A percentile compares a stretch with the other conserved stretches of the same genome.
Evolutionary conservation across 2,888 invertebrate species (phyloP).

Genomic region (Ormyrus pomaceus): DNA sequence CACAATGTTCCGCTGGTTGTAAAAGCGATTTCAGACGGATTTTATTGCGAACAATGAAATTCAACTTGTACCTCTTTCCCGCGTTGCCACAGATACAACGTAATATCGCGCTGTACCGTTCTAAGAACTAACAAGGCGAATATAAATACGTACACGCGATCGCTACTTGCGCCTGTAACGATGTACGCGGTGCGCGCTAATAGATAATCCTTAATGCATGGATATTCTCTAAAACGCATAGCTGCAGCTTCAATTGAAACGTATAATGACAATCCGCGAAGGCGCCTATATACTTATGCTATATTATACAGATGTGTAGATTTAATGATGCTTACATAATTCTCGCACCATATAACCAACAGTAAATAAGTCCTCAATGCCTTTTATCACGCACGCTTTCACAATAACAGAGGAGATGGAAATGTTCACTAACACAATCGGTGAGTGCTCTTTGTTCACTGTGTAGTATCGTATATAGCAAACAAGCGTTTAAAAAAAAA

Average conservation of each 20-base stretch:
- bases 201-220: conserved; percentile 36
- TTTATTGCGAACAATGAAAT: conserved; percentile 5
- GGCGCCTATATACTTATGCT: not conserved
- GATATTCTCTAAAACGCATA: conserved; percentile 20
- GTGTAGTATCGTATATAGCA: not conserved
- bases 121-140: conserved; percentile 35
- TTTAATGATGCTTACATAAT: conserved; percentile 44
- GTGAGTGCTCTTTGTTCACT: conserved; percentile 66
- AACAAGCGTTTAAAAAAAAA: not conserved
- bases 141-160: conserved; percentile 7
- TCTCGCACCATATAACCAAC: conserved; percentile 39
- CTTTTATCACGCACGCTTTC: conserved; percentile 65
- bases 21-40: not conserved
- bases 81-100: conserved; percentile 19
- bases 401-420: conserved; percentile 70
- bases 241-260: conserved; percentile 26
- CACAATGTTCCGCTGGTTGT: too few species aligned
- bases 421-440: conserved; percentile 72
- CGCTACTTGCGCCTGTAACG: conserved; percentile 25
- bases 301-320: not conserved
- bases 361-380: conserved; percentile 57
- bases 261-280: conserved; percentile 17
- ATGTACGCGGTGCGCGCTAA: conserved; percentile 13
- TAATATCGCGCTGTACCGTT: conserved; percentile 28
- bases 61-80: conserved; percentile 21